Evolutionary conservation across 2,113 vertebrate genomes (phyloP).

Genomic region (Eulacestoma nigropectus): DNA sequence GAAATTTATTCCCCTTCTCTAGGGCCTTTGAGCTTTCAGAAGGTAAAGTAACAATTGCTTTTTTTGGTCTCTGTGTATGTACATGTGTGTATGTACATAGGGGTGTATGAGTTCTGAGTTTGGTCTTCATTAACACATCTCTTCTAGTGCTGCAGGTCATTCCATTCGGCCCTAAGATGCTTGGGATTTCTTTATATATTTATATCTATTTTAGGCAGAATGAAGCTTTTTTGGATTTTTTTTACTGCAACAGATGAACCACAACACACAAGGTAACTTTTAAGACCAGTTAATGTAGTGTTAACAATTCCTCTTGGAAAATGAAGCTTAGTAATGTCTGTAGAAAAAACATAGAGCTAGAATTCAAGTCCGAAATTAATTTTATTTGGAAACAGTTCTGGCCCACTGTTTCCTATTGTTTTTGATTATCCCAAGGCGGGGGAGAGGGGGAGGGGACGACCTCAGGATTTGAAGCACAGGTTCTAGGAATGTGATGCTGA

Average conservation of each 20-base stretch:
- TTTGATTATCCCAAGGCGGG: background rate
- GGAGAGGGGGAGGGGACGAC: fast-evolving
- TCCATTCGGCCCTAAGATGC: background rate
- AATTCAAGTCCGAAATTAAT: background rate
- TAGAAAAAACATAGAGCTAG: background rate
- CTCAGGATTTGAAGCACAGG: background rate
- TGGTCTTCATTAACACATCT: background rate
- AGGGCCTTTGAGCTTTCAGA: background rate
- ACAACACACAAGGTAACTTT: background rate
- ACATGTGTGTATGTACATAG: fast-evolving
- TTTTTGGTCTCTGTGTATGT: background rate
- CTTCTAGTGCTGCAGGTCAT: background rate
- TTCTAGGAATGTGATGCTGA: background rate
- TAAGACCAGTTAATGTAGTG: background rate
- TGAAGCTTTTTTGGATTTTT: background rate
- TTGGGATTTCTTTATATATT: background rate
- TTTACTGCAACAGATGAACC: background rate
- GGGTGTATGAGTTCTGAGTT: background rate
- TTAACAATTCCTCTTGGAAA: background rate
- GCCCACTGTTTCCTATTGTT: background rate
- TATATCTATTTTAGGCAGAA: background rate
- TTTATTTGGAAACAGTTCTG: background rate
- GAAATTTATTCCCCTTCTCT: background rate
- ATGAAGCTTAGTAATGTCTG: background rate
- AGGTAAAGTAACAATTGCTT: background rate